Base-by-base conservation (phyloP, 2,888 invertebrate species). In the Dendrolimus pini region DNA sequence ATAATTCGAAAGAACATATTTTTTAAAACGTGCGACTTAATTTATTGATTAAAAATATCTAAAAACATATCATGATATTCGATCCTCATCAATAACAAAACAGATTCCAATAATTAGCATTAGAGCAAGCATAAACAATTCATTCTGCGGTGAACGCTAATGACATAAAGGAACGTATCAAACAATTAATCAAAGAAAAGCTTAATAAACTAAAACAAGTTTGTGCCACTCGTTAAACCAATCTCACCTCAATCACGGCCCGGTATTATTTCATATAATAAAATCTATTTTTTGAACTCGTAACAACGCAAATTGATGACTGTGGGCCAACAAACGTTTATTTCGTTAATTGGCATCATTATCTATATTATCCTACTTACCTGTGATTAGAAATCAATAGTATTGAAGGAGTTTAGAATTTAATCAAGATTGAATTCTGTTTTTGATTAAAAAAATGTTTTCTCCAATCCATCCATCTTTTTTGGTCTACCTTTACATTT, bases 121-220 rank as follows among this genome's bases (percentile, higher is more conserved):
- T 30, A 30, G 30, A 30, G 30, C 30, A 30, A 30, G 9, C 47
- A 47, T 47, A 47, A 47, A 47, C 9, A 47, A 47, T 10, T 10
- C 47, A 47, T 47, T 47, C 65, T 61, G 64, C 68, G 59, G 47
- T 58, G 62, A 69, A 63, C 66, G 68, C 68, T 70, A 70, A 69
- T 68, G 69, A 71, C 68, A 61, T 63, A 67, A 47, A 63, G 47
- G 47, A 47, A 12, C 47, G 30, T 30, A 47, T 47, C 66, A 61
- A 67, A 70, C 74, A 73, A 74, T 72, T 69, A 64, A 59, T 62
- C 65, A 67, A 68, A 70, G 72, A 74, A 71, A 66, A 66, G 65
- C 67, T 64, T 47, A 69, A 72, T 68, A 75, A 69, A 47, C 47
- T 10, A 67, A 62, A 73, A 72, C 71, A 71, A 65, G 67, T 70